Conservation (phyloP, 2,113 vertebrate genomes). For the Pleuronectes platessa region DNA sequence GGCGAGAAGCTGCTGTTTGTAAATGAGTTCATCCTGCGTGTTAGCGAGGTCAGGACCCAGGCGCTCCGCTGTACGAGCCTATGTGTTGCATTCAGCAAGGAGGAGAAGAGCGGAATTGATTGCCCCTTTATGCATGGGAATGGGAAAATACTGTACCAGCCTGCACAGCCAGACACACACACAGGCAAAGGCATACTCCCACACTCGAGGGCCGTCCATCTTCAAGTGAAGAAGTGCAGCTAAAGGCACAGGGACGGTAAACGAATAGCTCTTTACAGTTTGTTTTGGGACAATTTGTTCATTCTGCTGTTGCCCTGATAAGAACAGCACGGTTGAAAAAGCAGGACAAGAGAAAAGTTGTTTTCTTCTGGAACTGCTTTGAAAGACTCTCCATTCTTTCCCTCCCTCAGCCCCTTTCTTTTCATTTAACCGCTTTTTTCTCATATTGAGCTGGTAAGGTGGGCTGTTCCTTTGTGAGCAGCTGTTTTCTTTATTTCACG, state of each 20-base stretch:
- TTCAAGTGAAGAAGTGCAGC: constrained; percentile 25
- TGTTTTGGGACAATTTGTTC: constrained; percentile 46
- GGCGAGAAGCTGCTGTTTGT: constrained; percentile 31
- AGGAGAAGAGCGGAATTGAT: constrained; percentile 56
- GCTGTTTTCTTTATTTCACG: constrained; percentile 57
- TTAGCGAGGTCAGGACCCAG: constrained; percentile 57
- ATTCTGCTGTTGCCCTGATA: constrained; percentile 49
- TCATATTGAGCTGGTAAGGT: constrained; percentile 42
- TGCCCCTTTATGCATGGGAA: constrained; percentile 51
- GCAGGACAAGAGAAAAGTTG: constrained; percentile 45
- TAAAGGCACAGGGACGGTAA: constrained; percentile 35
- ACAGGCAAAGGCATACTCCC: constrained; percentile 18
- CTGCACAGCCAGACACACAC: not conserved
- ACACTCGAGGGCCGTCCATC: constrained; percentile 21
- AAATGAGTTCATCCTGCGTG: constrained; percentile 59
- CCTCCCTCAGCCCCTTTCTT: constrained; percentile 5
- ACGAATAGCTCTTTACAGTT: constrained; percentile 36
- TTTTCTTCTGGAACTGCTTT: constrained; percentile 32
- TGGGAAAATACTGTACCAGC: constrained; percentile 39
- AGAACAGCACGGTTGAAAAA: constrained; percentile 40
- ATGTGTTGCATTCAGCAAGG: constrained; percentile 44
- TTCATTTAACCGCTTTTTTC: constrained; percentile 53
- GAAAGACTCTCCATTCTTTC: constrained; percentile 18
- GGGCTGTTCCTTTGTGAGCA: constrained; percentile 51
- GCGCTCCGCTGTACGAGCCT: constrained; percentile 28